phyloP scores from a whole-genome alignment of 2,113 vertebrate genomes.

The Entomyzon cyanotis region DNA sequence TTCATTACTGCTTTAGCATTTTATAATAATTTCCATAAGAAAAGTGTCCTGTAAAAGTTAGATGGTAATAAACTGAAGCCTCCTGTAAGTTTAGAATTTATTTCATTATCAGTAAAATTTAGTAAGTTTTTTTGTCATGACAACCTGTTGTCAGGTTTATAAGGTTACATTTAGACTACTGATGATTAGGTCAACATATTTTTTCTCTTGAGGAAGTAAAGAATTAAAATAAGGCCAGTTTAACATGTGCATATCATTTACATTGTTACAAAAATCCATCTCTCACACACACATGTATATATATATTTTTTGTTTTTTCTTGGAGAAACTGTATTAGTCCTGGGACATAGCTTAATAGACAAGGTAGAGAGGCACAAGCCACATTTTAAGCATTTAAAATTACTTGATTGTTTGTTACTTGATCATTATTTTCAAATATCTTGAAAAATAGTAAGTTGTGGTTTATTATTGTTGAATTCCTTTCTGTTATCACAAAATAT shows the following conservation, averaged over 20 bases:
- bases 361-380: rapidly evolving
- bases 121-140: not conserved
- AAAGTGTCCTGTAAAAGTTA: not conserved
- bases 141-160: not conserved
- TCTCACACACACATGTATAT: too few species aligned
- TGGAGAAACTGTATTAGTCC: not conserved
- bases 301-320: too few species aligned
- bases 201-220: not conserved
- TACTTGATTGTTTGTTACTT: not conserved
- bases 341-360: not conserved
- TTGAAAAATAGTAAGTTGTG: not conserved
- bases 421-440: not conserved
- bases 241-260: not conserved
- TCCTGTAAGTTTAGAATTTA: not conserved
- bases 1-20: not conserved
- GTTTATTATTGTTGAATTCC: not conserved
- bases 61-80: not conserved
- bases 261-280: not conserved
- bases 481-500: not conserved
- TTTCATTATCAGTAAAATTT: not conserved
- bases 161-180: not conserved
- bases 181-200: not conserved
- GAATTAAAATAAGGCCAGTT: not conserved
- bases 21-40: not conserved
- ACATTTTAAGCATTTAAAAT: not conserved